Evolutionary conservation across 2,888 invertebrate species (phyloP), one percentile per base, ranked within the genome.

Genomic region (Ornithoptera priamus): DNA sequence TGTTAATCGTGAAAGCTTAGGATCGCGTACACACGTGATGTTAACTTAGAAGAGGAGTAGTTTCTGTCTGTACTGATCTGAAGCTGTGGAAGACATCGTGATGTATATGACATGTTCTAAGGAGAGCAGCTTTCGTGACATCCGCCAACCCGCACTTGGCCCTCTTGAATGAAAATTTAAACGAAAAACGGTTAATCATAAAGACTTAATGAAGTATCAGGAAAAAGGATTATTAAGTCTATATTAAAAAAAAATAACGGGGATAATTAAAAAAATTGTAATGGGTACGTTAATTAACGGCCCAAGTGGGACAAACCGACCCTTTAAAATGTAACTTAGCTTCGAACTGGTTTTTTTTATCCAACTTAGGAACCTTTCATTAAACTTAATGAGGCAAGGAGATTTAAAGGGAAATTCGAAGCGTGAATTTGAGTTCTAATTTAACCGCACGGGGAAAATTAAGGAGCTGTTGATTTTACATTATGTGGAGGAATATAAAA

Each of bases 321-420:
- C 42, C 60, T 53, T 68, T 50, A 65, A 61, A 61, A 62, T 46
- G 10, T 65, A 57, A 62, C 65, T 65, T 57, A 60, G 50, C 63
- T n/a, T 12, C 12, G 24, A 42, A 57, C 50, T 30, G 46, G 53
- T 61, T 39, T 10, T 10, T 42, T 53, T 63, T 63, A 50, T 65
- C 36, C 8, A 5, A 18, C 46, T 46, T 46, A 56, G 68, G 30
- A 64, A 64, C 56, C 39, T 57, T 69, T 70, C 20, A 66, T 70
- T 70, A 70, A 70, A 70, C 58, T 66, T 70, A 70, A 70, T 53
- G 65, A 70, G 66, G 36, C 42, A 22, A 39, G 58, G 30, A 66
- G 66, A 53, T 65, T 66, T 50, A 58, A 57, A 62, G 66, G 39
- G 62, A 50, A 69, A 65, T 50, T 62, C 24, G 57, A 62, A 65